These are phyloP conservation scores for Emydoidea blandingii DNA, from an alignment of 2,797 vertebrate genomes.

Conservation along the genomic window DNA sequence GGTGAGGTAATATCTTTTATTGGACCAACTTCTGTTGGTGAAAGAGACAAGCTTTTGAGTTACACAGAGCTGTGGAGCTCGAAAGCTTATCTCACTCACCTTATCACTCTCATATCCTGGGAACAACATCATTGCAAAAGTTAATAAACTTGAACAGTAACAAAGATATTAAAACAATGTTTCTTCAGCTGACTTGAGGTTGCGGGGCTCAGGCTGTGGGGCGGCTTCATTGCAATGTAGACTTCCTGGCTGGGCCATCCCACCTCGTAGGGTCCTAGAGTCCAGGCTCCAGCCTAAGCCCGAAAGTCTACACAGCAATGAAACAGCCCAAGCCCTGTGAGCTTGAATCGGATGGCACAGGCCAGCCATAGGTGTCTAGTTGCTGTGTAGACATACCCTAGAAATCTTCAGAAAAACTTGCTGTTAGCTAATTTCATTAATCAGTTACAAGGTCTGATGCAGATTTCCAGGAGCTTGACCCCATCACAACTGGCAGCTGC, in stretches of 20 bases:
- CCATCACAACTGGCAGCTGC: background rate
- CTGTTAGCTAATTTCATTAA: slow-evolving; percentile 15
- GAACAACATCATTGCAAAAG: background rate
- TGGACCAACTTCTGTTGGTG: no score
- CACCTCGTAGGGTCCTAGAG: background rate
- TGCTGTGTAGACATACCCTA: background rate
- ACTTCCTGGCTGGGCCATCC: background rate
- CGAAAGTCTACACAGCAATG: background rate
- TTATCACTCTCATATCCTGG: background rate
- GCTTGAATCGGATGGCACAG: background rate
- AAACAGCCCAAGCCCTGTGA: background rate
- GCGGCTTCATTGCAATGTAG: no score
- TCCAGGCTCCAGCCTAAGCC: background rate
- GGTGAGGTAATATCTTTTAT: no score
- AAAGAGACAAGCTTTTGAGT: no score
- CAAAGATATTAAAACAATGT: no score
- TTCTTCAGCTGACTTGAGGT: no score
- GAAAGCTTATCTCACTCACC: background rate
- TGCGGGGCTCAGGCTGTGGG: no score
- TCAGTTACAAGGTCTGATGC: background rate
- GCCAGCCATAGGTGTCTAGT: background rate
- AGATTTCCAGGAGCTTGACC: background rate
- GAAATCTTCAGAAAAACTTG: background rate
- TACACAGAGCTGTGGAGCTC: no score
- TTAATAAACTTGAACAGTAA: no score